phyloP scores from a whole-genome alignment of 2,113 vertebrate species.

The Protobothrops flavoviridis region DNA sequence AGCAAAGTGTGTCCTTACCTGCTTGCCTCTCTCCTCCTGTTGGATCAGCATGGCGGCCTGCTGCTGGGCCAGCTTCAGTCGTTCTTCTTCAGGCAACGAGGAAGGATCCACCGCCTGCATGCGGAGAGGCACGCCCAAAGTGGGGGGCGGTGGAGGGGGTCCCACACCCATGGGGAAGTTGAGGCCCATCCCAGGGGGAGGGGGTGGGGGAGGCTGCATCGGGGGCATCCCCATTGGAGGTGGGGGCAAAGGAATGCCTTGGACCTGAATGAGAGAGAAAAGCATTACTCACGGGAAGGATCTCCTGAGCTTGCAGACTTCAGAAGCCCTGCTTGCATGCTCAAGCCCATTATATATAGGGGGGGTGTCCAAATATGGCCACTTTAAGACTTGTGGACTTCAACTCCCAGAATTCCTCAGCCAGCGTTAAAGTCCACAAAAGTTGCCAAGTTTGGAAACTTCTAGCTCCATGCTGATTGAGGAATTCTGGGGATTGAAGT shows the following conservation, averaged over 20 bases:
- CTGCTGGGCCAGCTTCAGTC: slow-evolving; percentile 83
- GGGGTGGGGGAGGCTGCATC: slow-evolving; percentile 70
- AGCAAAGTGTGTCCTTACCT: slow-evolving; percentile 35
- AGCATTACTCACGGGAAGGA: slow-evolving; percentile 22
- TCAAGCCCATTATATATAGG: no score
- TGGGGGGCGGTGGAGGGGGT: slow-evolving; percentile 74
- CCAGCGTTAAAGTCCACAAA: no score
- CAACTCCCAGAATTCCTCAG: no score
- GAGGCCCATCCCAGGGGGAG: slow-evolving; percentile 81
- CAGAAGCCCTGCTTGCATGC: background rate
- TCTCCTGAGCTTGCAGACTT: background rate
- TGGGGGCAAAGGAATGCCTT: slow-evolving; percentile 66
- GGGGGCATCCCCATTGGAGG: slow-evolving; percentile 71
- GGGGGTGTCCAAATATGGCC: no score
- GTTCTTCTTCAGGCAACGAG: slow-evolving; percentile 76
- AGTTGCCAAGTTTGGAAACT: no score
- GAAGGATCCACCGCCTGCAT: slow-evolving; percentile 73
- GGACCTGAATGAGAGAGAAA: slow-evolving; percentile 58
- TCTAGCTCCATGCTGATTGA: no score
- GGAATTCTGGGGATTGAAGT: no score
- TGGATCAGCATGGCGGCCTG: slow-evolving; percentile 82
- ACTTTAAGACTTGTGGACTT: no score
- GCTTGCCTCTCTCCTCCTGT: slow-evolving; percentile 78
- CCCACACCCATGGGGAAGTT: slow-evolving; percentile 80
- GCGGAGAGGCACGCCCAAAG: slow-evolving; percentile 76